Evolutionary conservation across 2,113 vertebrate species (phyloP), one percentile per base, ranked within the genome.

Genomic region (Paramormyrops kingsleyae): DNA sequence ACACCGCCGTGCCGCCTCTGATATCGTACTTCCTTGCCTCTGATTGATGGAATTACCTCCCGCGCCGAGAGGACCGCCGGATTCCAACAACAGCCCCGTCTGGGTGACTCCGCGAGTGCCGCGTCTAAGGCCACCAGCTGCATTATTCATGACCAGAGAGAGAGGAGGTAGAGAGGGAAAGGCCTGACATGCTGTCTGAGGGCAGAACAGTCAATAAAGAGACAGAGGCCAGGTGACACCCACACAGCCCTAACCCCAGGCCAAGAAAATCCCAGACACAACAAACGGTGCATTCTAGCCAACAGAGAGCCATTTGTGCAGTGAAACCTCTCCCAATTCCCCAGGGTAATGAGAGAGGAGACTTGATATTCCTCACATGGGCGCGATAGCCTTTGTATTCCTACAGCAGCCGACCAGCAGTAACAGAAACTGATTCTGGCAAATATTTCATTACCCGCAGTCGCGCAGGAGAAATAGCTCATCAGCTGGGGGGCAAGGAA

Each of bases 351-450:
- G 19, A 42, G 52, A 84, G 52, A 44, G 42, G 10, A 35, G 87
- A 90, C 87, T 90, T 90, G 70, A 83, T 90, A 88, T 90, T 83
- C 90, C 12, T 66, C 49, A n/a, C 74, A 83, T 88, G 87, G 83
- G 77, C 10, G 52, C 31, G 39, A 66, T 53, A 42, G 90, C 50
- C 86, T 90, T 88, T 85, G 42, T 35, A 77, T 52, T 19, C 62
- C 19, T 42, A 13, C 52, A 17, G 89, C 80, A 19, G 44, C 35
- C 12, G 24, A n/a, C 21, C 52, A 44, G 12, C 52, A 85, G 77
- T 27, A 84, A 87, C 85, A 80, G 83, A 90, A 77, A 90, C 85
- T 5, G 39, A 88, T 88, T 66, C 35, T 5, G 35, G 56, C 53
- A 59, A 88, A 88, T 88, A 88, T 88, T 62, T 88, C 21, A 53